Base-by-base conservation (phyloP, 2,888 invertebrate species). In the Nymphalis polychloros region DNA sequence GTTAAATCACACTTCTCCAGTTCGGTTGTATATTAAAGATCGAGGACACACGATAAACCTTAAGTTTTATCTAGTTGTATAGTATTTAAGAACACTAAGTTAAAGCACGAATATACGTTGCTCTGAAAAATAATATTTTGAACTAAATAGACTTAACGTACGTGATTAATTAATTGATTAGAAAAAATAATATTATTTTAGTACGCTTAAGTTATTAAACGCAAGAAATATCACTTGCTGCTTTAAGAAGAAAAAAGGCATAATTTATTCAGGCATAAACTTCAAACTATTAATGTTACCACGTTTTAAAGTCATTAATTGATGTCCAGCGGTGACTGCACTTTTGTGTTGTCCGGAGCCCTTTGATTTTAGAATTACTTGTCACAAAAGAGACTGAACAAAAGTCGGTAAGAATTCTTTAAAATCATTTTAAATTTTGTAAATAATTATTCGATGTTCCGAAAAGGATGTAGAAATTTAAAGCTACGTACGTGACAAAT, bases 301-400 rank as follows among this genome's bases (percentile, higher is more conserved):
- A 80, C 79, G 80, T 81, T 76, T 73, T 74, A 77, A 78, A 79
- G 78, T 81, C 81, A 84, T 87, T 86, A 83, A 78, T 77, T 75
- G 82, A 81, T 83, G 80, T 85, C 88, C 87, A 84, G 84, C 77
- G 75, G 86, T 77, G 84, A 78, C 75, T 67, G 65, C 76, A 57
- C 27, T 41, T 62, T 52, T 64, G 50, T 80, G 72, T 77, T 78
- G 77, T 77, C 78, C 70, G 69, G 70, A 71, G 62, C 68, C 75
- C 77, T 80, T 70, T 66, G 64, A 68, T 59, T 76, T 70, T 80
- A 3, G 20, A 81, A 83, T 84, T 82, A 81, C 80, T 83, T 79
- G 13, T 78, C 76, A 78, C 80, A 80, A 77, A 74, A 23, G 48
- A 79, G 76, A 53, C 76, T 73, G 75, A 72, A 80, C 78, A 73